A percentile compares a stretch with the other conserved stretches of the same genome.
Conservation (phyloP, 2,888 invertebrate genomes). For the Pseudococcus longispinus region DNA sequence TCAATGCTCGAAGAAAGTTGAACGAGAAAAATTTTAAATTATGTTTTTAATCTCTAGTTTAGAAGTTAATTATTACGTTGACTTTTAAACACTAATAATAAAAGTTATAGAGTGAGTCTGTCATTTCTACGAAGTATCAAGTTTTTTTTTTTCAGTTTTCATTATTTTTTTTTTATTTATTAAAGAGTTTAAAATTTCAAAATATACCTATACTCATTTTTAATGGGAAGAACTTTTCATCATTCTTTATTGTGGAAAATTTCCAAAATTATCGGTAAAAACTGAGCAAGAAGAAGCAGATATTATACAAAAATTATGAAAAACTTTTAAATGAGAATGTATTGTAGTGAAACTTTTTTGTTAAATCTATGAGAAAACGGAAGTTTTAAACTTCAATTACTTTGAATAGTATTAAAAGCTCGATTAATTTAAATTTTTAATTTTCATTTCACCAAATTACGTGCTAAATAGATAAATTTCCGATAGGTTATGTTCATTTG, state of each 20-base stretch:
- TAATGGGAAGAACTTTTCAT: background rate
- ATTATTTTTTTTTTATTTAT: background rate
- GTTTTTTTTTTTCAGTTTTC: background rate
- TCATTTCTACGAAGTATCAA: background rate
- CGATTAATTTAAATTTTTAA: slow-evolving; percentile 30
- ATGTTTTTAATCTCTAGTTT: slow-evolving; percentile 2
- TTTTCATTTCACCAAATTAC: background rate
- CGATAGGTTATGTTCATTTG: background rate
- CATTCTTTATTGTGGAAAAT: background rate
- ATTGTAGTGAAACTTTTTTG: background rate
- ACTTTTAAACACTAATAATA: background rate
- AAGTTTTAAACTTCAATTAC: slow-evolving; percentile 24
- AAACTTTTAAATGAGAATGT: background rate
- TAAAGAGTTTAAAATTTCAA: background rate
- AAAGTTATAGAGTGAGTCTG: background rate
- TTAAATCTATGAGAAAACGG: background rate
- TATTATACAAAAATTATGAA: background rate
- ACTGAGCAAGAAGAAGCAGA: background rate
- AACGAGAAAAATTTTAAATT: background rate
- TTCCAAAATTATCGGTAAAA: background rate
- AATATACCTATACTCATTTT: background rate
- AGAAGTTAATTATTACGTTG: slow-evolving; percentile 4
- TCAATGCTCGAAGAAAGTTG: background rate
- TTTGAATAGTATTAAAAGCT: background rate
- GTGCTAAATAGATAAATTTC: background rate